A percentile compares a stretch with the other conserved stretches of the same genome.
These are phyloP conservation scores for Ephestia elutella DNA, from an alignment of 1,140 invertebrate genomes.

Conservation along the genomic window DNA sequence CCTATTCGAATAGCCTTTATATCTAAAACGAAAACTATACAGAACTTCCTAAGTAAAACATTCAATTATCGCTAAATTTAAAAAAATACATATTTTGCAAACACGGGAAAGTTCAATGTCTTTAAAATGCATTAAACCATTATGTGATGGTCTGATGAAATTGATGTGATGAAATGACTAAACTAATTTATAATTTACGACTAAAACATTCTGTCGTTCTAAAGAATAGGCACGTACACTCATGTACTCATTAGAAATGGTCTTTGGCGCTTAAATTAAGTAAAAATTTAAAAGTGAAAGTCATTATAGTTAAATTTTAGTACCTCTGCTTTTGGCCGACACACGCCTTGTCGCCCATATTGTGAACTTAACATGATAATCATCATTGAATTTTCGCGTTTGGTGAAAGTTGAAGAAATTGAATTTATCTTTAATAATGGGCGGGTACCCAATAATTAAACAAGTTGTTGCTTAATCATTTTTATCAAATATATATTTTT, in stretches of 20 bases:
- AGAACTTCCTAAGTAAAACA: too few relatives aligned
- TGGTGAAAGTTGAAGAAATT: conserved; percentile 7
- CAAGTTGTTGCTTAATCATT: background rate
- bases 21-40: too few relatives aligned
- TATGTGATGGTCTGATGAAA: conserved; percentile 2
- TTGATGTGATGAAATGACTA: conserved; percentile 7
- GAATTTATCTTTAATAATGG: background rate
- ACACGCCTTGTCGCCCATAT: background rate
- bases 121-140: background rate
- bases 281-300: conserved; percentile 9
- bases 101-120: background rate
- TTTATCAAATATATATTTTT: background rate
- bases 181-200: conserved; percentile 11
- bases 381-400: conserved; percentile 2
- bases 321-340: conserved; percentile 2
- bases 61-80: background rate
- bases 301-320: conserved; percentile 8
- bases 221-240: conserved; percentile 7
- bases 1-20: too few relatives aligned
- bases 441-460: background rate
- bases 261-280: conserved; percentile 9
- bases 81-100: background rate
- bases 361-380: conserved; percentile 7
- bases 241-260: conserved; percentile 8
- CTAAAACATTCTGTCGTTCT: conserved; percentile 7